Conservation (phyloP, 1,140 invertebrate species). For the Samia ricini region DNA sequence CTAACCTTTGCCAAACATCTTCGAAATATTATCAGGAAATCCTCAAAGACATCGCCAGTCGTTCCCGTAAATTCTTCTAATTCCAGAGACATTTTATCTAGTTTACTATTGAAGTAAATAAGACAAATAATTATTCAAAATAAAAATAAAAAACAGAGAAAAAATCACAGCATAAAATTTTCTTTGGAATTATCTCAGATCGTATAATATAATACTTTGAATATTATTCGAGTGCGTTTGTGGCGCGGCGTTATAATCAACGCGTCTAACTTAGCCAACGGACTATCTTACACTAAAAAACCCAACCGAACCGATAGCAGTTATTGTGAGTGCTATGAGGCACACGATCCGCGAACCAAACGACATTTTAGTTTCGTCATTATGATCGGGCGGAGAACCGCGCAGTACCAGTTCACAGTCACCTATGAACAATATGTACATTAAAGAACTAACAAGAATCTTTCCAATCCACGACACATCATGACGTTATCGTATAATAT, state of each 20-base stretch:
- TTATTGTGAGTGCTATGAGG: background rate
- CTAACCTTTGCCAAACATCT: constrained; percentile 80
- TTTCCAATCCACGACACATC: constrained; percentile 5
- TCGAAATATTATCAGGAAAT: constrained; percentile 79
- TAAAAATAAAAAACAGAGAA: constrained; percentile 44
- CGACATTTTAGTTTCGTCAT: constrained; percentile 34
- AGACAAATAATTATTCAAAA: constrained; percentile 43
- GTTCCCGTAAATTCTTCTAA: constrained; percentile 66
- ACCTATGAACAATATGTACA: constrained; percentile 23
- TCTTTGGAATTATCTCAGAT: constrained; percentile 71
- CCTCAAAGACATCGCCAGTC: constrained; percentile 80
- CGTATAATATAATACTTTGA: constrained; percentile 28
- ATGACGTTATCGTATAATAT: background rate
- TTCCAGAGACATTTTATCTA: constrained; percentile 72
- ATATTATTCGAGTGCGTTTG: constrained; percentile 46
- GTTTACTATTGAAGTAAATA: constrained; percentile 42
- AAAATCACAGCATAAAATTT: constrained; percentile 65
- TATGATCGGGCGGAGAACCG: constrained; percentile 38
- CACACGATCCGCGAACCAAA: background rate
- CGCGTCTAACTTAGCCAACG: constrained; percentile 36
- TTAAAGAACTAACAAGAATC: constrained; percentile 21
- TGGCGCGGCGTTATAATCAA: constrained; percentile 31
- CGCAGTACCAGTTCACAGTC: constrained; percentile 45
- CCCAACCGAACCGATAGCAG: background rate
- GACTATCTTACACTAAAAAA: constrained; percentile 52